Conservation (phyloP, 2,888 invertebrate genomes). For the Harmothoe impar region DNA sequence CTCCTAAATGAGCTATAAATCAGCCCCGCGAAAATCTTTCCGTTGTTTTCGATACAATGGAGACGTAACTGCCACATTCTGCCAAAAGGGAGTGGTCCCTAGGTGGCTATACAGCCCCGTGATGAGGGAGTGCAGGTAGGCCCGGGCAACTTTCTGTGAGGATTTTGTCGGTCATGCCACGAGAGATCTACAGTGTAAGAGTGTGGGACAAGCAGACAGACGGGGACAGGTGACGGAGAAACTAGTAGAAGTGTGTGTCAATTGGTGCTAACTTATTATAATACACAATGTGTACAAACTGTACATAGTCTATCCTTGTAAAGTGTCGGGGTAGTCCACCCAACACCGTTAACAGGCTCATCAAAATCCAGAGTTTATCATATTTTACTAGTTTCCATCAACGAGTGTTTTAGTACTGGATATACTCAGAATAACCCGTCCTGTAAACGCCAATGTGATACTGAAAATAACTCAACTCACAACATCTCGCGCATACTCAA, state of each 20-base stretch:
- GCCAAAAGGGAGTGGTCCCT: no score
- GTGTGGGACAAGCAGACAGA: background rate
- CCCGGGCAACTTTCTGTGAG: no score
- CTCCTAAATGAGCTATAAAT: no score
- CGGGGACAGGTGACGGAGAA: background rate
- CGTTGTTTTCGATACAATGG: background rate
- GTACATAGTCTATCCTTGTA: background rate
- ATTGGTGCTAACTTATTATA: constrained; percentile 22
- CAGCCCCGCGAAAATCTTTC: background rate
- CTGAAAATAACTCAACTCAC: background rate
- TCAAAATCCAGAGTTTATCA: background rate
- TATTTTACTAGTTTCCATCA: constrained; percentile 26
- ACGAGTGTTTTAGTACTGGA: background rate
- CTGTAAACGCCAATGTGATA: background rate
- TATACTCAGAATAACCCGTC: background rate
- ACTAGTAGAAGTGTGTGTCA: background rate
- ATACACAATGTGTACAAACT: constrained; percentile 13
- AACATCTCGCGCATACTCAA: no score
- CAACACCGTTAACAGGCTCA: background rate
- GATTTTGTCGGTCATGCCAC: background rate
- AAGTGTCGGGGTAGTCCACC: background rate
- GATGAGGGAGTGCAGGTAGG: no score
- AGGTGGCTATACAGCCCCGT: no score
- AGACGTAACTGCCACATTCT: no score
- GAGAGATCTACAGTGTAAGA: background rate